Percentiles rank a stretch among this genome's conserved stretches.
Conservation (phyloP, 2,888 invertebrate genomes). For the Stenotaenia linearis region DNA sequence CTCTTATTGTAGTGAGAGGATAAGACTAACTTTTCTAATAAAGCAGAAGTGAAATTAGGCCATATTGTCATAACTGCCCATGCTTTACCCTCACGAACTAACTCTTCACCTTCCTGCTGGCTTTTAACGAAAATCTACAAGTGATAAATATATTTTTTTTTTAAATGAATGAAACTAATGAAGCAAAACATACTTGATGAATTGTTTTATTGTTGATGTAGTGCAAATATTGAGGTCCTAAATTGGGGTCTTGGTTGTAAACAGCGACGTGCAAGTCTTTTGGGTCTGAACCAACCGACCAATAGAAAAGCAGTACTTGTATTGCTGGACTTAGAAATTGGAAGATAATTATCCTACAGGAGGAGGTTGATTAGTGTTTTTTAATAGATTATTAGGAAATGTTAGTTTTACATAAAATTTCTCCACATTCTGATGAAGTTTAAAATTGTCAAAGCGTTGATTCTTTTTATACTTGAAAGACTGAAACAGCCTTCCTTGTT, state of each 20-base stretch:
- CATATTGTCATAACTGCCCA: background rate
- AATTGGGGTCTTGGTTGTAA: background rate
- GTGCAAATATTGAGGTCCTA: background rate
- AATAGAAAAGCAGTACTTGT: background rate
- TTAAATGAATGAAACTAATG: too few species aligned
- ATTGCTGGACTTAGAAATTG: background rate
- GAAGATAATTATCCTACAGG: background rate
- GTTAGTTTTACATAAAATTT: background rate
- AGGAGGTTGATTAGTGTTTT: background rate
- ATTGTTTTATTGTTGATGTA: background rate
- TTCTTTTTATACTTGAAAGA: background rate
- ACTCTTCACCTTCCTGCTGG: background rate
- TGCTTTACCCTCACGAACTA: background rate
- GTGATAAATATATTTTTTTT: too few species aligned
- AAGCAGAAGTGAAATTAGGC: background rate
- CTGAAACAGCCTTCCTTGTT: background rate
- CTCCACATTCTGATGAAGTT: background rate
- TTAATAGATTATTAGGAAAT: background rate
- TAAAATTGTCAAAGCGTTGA: background rate
- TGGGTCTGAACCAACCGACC: background rate
- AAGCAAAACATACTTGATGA: background rate
- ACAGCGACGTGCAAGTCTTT: background rate
- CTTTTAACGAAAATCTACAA: background rate
- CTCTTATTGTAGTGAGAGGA: too few species aligned
- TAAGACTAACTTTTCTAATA: background rate